These are phyloP conservation scores for Drosophila elegans DNA, from an alignment of 1,140 invertebrate species.

Conservation along the genomic window DNA sequence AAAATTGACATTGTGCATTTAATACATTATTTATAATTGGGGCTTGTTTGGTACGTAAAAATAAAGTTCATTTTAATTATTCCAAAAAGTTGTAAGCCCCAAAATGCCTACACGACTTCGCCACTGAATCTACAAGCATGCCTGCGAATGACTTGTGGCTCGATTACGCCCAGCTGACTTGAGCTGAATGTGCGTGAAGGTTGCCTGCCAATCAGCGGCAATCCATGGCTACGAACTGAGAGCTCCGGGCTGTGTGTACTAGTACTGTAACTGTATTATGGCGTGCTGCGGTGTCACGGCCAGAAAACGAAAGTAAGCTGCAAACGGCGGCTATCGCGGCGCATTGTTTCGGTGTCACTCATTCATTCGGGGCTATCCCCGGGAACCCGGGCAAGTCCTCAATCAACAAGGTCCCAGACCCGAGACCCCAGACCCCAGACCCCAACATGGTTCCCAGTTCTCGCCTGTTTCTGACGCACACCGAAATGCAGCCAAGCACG, in stretches of 20 bases:
- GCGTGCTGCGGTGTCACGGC: conserved; percentile 36
- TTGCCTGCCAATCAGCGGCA: conserved; percentile 35
- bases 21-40: background rate
- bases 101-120: background rate
- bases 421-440: background rate
- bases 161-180: conserved; percentile 38
- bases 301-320: conserved; percentile 43
- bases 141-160: conserved; percentile 11
- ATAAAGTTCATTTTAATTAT: background rate
- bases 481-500: conserved; percentile 52
- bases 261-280: background rate
- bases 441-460: background rate
- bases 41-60: background rate
- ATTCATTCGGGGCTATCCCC: conserved; percentile 42
- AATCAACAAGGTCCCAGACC: conserved; percentile 4
- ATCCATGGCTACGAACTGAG: conserved; percentile 1
- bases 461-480: conserved; percentile 39
- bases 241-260: conserved; percentile 7
- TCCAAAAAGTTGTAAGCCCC: background rate
- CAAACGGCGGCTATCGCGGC: conserved; percentile 25
- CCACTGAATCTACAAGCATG: background rate
- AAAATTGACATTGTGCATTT: background rate
- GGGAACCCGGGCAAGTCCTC: conserved; percentile 12
- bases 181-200: conserved; percentile 51
- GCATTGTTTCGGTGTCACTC: conserved; percentile 52